Percentiles rank a stretch among this genome's conserved stretches.
These are phyloP conservation scores for Choristoneura rosaceana DNA, from an alignment of 2,888 invertebrate species.

Conservation along the genomic window DNA sequence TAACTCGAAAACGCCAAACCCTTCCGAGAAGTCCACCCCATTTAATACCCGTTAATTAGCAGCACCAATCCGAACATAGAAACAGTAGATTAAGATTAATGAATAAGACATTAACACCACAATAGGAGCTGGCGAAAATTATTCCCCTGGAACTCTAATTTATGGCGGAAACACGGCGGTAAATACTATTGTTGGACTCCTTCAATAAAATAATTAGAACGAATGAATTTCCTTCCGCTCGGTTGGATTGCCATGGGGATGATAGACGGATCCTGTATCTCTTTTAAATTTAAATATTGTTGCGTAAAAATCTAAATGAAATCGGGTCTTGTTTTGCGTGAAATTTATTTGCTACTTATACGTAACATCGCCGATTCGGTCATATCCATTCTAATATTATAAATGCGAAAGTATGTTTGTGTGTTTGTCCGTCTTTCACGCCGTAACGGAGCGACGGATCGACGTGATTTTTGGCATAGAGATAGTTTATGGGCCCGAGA, in stretches of 20 bases:
- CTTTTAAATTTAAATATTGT: neutral
- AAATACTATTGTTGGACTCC: constrained; percentile 55
- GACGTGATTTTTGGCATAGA: too few relatives aligned
- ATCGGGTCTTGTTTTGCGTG: too few relatives aligned
- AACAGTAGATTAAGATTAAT: constrained; percentile 51
- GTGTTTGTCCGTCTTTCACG: too few relatives aligned
- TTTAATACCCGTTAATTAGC: constrained; percentile 9
- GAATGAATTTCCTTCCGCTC: constrained; percentile 18
- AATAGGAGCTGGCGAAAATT: constrained; percentile 60
- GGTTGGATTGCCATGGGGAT: neutral
- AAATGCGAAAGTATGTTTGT: too few relatives aligned
- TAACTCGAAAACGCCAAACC: neutral
- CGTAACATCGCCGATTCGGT: too few relatives aligned
- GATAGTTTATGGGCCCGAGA: too few relatives aligned
- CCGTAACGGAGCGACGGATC: too few relatives aligned
- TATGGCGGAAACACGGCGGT: constrained; percentile 59
- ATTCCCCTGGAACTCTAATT: constrained; percentile 57
- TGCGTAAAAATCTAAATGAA: neutral
- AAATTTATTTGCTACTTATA: too few relatives aligned
- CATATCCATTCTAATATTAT: too few relatives aligned
- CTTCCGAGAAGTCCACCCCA: neutral
- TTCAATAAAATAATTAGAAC: constrained; percentile 43
- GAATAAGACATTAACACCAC: constrained; percentile 53
- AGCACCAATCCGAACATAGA: constrained; percentile 29
- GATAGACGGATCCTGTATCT: neutral